Base-by-base conservation (phyloP, 1,140 invertebrate species). In the Microplitis mediator region DNA sequence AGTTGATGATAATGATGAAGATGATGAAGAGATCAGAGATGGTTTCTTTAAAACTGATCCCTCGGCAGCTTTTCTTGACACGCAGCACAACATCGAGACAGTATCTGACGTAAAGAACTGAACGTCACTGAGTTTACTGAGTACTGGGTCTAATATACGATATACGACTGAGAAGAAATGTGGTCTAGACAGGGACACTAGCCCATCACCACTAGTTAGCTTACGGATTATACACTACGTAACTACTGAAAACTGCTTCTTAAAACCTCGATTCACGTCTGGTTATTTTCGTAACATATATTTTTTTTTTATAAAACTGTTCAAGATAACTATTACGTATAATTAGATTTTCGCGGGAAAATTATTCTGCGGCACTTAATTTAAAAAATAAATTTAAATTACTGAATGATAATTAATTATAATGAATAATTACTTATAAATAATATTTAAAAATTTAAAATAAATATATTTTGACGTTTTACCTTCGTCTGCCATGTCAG, bases 71-170 rank as follows among this genome's bases (percentile, higher is more conserved):
- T 78, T 81, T 68, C 77, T 82, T 68, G 84, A 81, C 35, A 85
- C 82, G 58, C 84, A 85, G 71, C 84, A 85, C 74, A 84, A 76
- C 84, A 85, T 85, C 71, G 75, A 74, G 69, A 69, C 54, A 60
- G 73, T 66, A 69, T 16, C 35, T 23, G 13, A 60, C 9, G 11
- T 61, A 69, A 56, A 70, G 23, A 58, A 56, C 70, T 69, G 71
- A 75, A 36, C 73, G 31, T 62, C 70, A 75, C 63, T 14, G 69
- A 77, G 75, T 78, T 62, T 66, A 75, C 63, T 14, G 69, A 77
- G 75, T 78, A 77, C 52, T 65, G 65, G 51, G 64, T 65, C 66
- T 69, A 50, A 50, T 54, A 60, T 16, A 52, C 9, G 11, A 50
- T 60, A 50, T 8, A 36, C 11, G 11, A 45, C 39, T 45, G 39